Evolutionary conservation across 2,888 invertebrate species (phyloP).

Genomic region (Drosophila recens): DNA sequence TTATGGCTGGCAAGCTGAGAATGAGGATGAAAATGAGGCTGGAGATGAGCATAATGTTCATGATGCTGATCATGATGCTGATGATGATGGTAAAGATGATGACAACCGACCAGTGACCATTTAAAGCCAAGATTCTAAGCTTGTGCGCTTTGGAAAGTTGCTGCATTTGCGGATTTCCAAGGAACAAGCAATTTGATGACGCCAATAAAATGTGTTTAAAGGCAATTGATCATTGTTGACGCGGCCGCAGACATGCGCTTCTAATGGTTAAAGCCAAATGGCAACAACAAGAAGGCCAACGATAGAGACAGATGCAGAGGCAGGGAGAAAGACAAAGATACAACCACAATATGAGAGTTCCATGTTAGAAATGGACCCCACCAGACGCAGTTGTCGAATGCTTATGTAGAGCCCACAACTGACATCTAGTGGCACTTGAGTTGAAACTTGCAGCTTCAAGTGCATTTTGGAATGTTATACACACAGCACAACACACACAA

Average conservation of each 20-base stretch:
- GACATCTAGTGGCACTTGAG: constrained; percentile 78
- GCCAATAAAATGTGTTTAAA: constrained; percentile 79
- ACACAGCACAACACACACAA: constrained; percentile 30
- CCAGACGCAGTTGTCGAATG: constrained; percentile 49
- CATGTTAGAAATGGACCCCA: constrained; percentile 54
- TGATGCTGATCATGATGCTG: constrained; percentile 39
- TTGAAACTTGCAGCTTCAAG: constrained; percentile 74
- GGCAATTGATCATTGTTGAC: constrained; percentile 79
- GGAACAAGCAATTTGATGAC: constrained; percentile 78
- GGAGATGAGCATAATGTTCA: constrained; percentile 28
- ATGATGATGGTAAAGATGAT: constrained; percentile 37
- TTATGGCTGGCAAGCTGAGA: constrained; percentile 67
- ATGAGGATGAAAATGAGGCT: constrained; percentile 40
- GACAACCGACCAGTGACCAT: constrained; percentile 66
- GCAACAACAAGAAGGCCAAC: constrained; percentile 39
- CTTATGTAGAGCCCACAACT: constrained; percentile 61
- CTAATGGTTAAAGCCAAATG: constrained; percentile 58
- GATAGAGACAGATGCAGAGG: constrained; percentile 17
- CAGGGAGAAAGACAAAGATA: constrained; percentile 8
- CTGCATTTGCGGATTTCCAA: constrained; percentile 71
- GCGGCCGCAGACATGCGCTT: constrained; percentile 71
- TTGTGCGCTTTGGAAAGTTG: constrained; percentile 69
- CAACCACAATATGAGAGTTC: constrained; percentile 9
- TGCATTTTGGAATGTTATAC: constrained; percentile 69
- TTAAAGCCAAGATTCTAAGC: constrained; percentile 67